Evolutionary conservation across 2,113 vertebrate genomes (phyloP), one percentile per base, ranked within the genome.

Genomic region (Hippocampus abdominalis): DNA sequence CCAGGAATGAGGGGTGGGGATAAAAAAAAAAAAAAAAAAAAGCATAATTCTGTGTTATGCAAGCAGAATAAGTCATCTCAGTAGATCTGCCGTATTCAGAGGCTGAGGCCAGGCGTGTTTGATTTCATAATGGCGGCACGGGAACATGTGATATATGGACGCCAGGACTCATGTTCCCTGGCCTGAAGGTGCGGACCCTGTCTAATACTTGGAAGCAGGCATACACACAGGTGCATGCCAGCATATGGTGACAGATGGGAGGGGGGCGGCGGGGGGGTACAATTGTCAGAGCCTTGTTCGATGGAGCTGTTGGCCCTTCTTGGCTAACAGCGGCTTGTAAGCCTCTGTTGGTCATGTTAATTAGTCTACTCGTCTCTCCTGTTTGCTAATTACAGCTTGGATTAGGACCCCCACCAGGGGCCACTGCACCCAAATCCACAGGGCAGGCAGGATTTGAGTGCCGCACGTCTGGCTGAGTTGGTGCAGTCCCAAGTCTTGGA

Each of bases 331-430:
- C 32, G 32, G 32, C 32, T 36, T 36, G 32, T 84, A 80, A 49
- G 48, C 78, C 71, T 72, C 87, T 89, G 72, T 85, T 89, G 89
- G 89, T 82, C 54, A 65, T 84, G 85, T 81, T 91, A 89, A 91
- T 91, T 90, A 91, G 32, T 36, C 32, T 68, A 81, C 86, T 78
- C 80, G 81, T 82, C 84, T 81, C 72, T 73, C 82, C 85, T 85
- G 85, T 84, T 80, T 71, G 76, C 81, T 89, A 87, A 91, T 91
- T 87, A 88, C 78, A 82, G 79, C 32, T 74, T 51, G 73, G 71
- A 76, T 75, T 81, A 81, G 81, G 75, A 73, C 66, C 49, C 77
- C 86, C 84, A 81, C 83, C 81, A 78, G 77, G 73, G 83, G 76
- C 81, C 77, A 75, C 7, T 69, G 78, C 81, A 48, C 53, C 49